phyloP scores from a whole-genome alignment of 2,888 invertebrate species.

The Andrena trimmerana region DNA sequence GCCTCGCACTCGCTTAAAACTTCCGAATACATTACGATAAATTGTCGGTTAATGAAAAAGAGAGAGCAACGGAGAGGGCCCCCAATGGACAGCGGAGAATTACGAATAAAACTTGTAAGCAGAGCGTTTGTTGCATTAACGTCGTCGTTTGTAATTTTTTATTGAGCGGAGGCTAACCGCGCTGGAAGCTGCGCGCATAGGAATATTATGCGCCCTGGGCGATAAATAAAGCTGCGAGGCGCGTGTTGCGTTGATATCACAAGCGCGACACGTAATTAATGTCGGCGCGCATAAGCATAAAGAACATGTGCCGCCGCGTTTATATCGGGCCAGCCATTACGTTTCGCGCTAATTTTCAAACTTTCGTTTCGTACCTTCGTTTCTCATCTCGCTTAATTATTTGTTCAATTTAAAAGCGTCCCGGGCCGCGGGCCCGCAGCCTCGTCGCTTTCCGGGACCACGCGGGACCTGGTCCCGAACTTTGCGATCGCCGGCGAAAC shows the following conservation, averaged over 20 bases:
- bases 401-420: conserved; percentile 20
- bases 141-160: conserved; percentile 39
- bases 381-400: conserved; percentile 33
- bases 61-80: background rate
- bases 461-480: background rate
- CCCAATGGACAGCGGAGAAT: no score
- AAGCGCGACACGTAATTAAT: conserved; percentile 56
- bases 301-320: conserved; percentile 52
- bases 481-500: conserved; percentile 19
- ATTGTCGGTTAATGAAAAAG: background rate
- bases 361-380: conserved; percentile 13
- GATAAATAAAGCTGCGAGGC: conserved; percentile 49
- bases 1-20: background rate
- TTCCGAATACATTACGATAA: conserved; percentile 12
- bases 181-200: conserved; percentile 17
- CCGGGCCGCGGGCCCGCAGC: background rate
- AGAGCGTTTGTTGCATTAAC: conserved; percentile 26
- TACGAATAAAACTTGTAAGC: background rate
- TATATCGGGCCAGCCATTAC: conserved; percentile 15
- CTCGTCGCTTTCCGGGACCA: background rate
- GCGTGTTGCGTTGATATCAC: conserved; percentile 57
- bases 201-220: conserved; percentile 13
- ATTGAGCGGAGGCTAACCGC: conserved; percentile 1
- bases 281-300: conserved; percentile 45
- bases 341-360: conserved; percentile 38